Evolutionary conservation across 2,113 vertebrate species (phyloP).

Genomic region (Tangachromis dhanisi): DNA sequence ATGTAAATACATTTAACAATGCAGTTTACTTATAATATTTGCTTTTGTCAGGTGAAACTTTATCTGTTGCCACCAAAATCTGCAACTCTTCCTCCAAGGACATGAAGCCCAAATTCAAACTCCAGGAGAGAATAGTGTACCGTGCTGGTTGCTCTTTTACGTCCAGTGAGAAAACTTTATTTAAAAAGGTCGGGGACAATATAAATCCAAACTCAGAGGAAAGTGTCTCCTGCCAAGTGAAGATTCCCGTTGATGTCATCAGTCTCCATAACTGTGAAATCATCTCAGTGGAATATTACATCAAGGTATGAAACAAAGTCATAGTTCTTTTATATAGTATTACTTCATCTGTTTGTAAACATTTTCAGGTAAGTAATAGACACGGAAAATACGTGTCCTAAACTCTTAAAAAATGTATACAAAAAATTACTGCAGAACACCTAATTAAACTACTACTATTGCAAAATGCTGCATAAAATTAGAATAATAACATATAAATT

Average conservation of each 20-base stretch:
- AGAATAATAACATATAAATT: background rate
- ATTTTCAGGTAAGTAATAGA: background rate
- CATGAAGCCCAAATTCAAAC: constrained; percentile 30
- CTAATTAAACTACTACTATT: background rate
- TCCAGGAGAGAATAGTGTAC: constrained; percentile 33
- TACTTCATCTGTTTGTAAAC: background rate
- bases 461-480: background rate
- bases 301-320: background rate
- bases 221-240: constrained; percentile 16
- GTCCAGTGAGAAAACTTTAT: background rate
- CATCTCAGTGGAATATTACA: background rate
- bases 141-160: background rate
- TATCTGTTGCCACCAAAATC: constrained; percentile 36
- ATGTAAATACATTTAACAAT: background rate
- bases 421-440: background rate
- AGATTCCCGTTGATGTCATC: background rate
- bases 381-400: background rate
- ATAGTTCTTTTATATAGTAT: background rate
- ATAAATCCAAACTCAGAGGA: constrained; percentile 16
- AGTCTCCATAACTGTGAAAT: background rate
- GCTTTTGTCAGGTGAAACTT: constrained; percentile 45
- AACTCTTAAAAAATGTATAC: background rate
- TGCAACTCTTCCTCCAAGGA: constrained; percentile 25
- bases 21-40: background rate
- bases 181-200: constrained; percentile 24